A percentile compares a stretch with the other conserved stretches of the same genome.
phyloP scores from a whole-genome alignment of 2,797 vertebrate genomes.

The Phrynocephalus guinanensis region DNA sequence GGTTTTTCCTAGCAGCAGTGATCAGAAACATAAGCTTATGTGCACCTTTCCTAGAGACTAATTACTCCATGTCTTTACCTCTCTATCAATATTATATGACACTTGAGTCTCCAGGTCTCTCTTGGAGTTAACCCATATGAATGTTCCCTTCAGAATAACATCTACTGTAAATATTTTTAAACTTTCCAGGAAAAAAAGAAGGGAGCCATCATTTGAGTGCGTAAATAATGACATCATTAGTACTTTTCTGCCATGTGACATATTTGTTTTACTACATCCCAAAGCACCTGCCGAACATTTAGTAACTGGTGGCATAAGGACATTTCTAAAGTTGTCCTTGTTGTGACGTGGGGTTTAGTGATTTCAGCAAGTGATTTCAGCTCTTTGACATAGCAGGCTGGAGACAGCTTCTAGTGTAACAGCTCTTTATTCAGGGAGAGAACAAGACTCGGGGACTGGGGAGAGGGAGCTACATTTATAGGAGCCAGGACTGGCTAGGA shows the following conservation, averaged over 20 bases:
- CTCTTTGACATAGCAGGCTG: too few relatives aligned
- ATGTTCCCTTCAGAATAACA: constrained; percentile 12
- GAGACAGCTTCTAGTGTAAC: too few relatives aligned
- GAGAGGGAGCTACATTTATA: too few relatives aligned
- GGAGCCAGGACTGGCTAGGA: too few relatives aligned
- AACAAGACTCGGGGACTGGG: too few relatives aligned
- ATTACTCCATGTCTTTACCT: constrained; percentile 15
- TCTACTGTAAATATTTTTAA: constrained; percentile 9
- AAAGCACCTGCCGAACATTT: constrained; percentile 7
- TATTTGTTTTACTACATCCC: neutral
- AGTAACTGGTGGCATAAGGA: neutral
- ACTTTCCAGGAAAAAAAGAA: neutral
- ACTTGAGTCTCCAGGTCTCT: constrained; percentile 3
- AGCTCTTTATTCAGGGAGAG: too few relatives aligned
- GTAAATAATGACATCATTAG: neutral
- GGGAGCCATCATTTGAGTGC: neutral
- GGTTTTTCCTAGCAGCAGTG: constrained; percentile 20
- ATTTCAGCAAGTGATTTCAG: too few relatives aligned
- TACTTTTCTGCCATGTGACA: neutral
- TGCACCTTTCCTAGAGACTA: constrained; percentile 40
- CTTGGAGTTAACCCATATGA: constrained; percentile 7
- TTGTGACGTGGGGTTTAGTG: too few relatives aligned
- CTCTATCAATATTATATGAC: neutral
- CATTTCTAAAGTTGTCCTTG: neutral
- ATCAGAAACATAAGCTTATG: fast-evolving